Percentiles rank a stretch among this genome's conserved stretches.
phyloP scores from a whole-genome alignment of 2,113 vertebrate genomes.

The Bungarus multicinctus region DNA sequence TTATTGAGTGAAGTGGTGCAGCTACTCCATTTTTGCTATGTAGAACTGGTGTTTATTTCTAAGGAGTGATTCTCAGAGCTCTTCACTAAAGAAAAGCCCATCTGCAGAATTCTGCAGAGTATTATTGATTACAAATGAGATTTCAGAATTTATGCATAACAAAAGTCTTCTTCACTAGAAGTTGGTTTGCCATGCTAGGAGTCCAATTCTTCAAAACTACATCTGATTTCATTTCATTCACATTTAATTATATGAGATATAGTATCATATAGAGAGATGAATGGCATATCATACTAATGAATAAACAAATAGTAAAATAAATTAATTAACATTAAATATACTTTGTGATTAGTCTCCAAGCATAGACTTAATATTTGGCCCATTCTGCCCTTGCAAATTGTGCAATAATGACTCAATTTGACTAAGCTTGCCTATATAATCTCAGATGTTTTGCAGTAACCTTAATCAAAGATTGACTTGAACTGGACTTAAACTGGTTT shows the following conservation, averaged over 20 bases:
- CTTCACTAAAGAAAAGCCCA: neutral
- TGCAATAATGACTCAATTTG: neutral
- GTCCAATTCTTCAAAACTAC: neutral
- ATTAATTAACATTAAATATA: neutral
- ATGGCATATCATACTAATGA: neutral
- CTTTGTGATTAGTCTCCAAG: neutral
- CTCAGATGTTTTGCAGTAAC: neutral
- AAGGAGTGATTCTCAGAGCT: neutral
- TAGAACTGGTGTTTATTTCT: neutral
- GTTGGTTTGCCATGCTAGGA: neutral
- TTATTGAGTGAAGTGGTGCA: neutral
- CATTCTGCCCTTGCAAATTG: neutral
- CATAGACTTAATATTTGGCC: neutral
- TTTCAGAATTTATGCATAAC: slow-evolving; percentile 18
- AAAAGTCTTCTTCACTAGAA: no score
- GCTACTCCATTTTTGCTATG: neutral
- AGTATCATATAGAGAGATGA: neutral
- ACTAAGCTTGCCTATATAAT: neutral
- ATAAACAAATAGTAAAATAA: neutral
- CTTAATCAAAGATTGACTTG: neutral
- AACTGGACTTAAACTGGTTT: neutral
- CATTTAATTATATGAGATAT: neutral
- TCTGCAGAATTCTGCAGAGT: neutral
- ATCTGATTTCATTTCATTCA: neutral
- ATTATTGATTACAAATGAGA: slow-evolving; percentile 23